Evolutionary conservation across 2,888 invertebrate species (phyloP).

Genomic region (Eulithis prunata): DNA sequence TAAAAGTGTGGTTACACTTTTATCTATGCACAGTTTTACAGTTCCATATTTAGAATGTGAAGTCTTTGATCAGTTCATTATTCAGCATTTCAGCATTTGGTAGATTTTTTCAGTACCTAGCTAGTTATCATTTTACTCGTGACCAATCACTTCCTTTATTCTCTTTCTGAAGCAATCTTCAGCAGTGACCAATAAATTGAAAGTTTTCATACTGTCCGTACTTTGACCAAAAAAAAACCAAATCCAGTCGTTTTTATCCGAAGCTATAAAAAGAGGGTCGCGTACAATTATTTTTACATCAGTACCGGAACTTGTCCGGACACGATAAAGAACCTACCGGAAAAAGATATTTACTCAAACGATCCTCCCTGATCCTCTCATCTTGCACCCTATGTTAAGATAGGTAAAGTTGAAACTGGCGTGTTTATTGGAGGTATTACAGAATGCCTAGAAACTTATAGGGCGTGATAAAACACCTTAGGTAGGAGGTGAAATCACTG

Average conservation of each 20-base stretch:
- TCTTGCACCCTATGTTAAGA: constrained; percentile 32
- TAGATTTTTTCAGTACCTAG: too few relatives aligned
- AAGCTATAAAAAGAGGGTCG: constrained; percentile 57
- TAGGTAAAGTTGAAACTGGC: constrained; percentile 14
- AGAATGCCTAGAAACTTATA: constrained; percentile 48
- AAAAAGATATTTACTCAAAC: constrained; percentile 62
- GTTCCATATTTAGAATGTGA: too few relatives aligned
- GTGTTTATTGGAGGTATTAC: constrained; percentile 12
- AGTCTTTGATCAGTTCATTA: too few relatives aligned
- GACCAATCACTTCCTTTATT: constrained; percentile 2
- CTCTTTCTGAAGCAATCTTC: background rate
- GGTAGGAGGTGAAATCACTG: constrained; percentile 66
- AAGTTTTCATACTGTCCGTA: constrained; percentile 47
- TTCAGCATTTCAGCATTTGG: too few relatives aligned
- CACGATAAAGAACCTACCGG: constrained; percentile 66
- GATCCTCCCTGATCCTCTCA: constrained; percentile 31
- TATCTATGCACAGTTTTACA: too few relatives aligned
- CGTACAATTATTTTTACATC: constrained; percentile 71
- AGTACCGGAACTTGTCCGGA: constrained; percentile 61
- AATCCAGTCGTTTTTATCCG: constrained; percentile 54
- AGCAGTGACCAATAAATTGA: constrained; percentile 13
- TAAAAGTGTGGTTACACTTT: too few relatives aligned
- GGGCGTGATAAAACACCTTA: constrained; percentile 68
- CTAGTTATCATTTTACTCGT: background rate
- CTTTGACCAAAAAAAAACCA: constrained; percentile 48